Evolutionary conservation across 2,888 invertebrate species (phyloP), one percentile per base, ranked within the genome.

Genomic region (Nomada ruficornis): DNA sequence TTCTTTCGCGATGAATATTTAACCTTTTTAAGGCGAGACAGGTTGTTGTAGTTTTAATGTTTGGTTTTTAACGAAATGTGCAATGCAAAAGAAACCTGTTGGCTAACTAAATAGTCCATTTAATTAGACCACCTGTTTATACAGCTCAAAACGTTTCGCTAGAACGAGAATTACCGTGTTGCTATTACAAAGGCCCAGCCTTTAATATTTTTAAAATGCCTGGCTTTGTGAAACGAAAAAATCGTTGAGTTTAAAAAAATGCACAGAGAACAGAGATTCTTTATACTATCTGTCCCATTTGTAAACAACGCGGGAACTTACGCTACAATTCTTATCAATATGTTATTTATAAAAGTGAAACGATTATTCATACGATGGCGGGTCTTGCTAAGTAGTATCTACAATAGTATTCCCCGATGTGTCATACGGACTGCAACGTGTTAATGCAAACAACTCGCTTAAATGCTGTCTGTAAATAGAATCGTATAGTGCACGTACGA

Each of bases 81-180:
- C 42, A 57, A 26, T 2, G 11, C 10, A 5, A 23, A 55, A 18
- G 11, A 18, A 23, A 55, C 23, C 42, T 23, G 44, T 57, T 55
- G 20, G 44, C 57, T 69, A 69, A 47, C 9, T 26, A 26, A 44
- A 69, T 5, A 69, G n/a, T 44, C 18, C 44, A n/a, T 2, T 18
- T 69, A 57, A 69, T 69, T 69, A 57, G 26, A 69, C 7, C 55
- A 2, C 47, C 23, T 23, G 42, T 57, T 69, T 44, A 26, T 44
- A 42, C 26, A 57, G 26, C 7, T 10, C 26, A 36, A 1, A 11
- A 26, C 26, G 2, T 20, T 44, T 3, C 18, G 4, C 15, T 23
- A n/a, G 13, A 69, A 57, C 42, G 13, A 13, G 11, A 13, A 3
- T n/a, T 69, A 5, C 23, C 10, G 11, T 15, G 4, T 42, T 55